Base-by-base conservation (phyloP, 2,888 invertebrate species). In the Pollenia griseotomentosa region DNA sequence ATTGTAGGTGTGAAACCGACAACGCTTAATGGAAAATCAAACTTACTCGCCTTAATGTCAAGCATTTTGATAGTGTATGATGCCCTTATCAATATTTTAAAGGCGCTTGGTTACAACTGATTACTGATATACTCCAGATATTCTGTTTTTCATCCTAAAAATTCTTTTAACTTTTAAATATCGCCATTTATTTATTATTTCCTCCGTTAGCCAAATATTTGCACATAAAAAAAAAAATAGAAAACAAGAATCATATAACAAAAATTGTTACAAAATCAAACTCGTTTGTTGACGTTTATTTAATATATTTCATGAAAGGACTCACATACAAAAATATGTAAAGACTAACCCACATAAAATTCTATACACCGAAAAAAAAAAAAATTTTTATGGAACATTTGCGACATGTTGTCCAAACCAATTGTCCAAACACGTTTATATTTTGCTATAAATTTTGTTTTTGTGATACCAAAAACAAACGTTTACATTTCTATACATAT, bases 341-440 rank as follows among this genome's bases (percentile, higher is more conserved):
- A 48, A 48, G 4, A 11, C 40, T 48, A 46, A 46, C 23, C 59
- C 46, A 61, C 48, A 74, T 48, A 61, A 59, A 61, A 48, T 40
- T 61, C 16, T 44, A 42, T 55, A 55, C 33, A 70, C n/a, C 14
- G 9, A 9, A 40, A 51, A 55, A 79, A 74, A 79, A 74, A 51
- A 63, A 74, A 75, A 75, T 80, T 33, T 53, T 74, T 74, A 68
- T 85, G 79, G 79, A 74, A 63, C 79, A 85, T 74, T 85, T 63
- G 75, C 61, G 70, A 85, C 14, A 75, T 46, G 70, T 59, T 78
- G 71, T 33, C 59, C 48, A 33, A 19, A 74, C 68, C 16, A 73
- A 61, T 79, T 85, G 74, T 71, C 12, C 40, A 57, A 78, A 33
- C 40, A 55, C 12, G 55, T 19, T 61, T 70, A 57, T 10, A 61